Evolutionary conservation across 2,888 invertebrate species (phyloP).

Genomic region (Cheilosia vernalis): DNA sequence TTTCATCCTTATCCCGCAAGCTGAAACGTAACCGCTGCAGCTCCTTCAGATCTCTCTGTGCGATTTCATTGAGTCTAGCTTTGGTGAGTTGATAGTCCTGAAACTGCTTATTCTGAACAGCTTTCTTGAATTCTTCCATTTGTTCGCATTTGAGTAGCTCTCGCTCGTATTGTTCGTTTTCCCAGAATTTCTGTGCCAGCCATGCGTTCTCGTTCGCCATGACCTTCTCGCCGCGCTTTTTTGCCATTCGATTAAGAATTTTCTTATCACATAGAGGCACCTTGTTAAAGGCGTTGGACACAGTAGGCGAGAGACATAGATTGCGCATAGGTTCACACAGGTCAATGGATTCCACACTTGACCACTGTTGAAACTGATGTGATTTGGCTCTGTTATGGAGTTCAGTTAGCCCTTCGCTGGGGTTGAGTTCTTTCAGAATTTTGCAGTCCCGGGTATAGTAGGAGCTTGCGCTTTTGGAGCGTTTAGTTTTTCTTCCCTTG

Average conservation of each 20-base stretch:
- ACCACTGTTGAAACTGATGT: constrained; percentile 49
- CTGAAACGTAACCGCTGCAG: constrained; percentile 79
- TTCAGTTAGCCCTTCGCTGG: constrained; percentile 32
- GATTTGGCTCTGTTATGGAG: constrained; percentile 49
- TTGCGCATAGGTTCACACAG: constrained; percentile 82
- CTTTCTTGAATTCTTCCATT: constrained; percentile 81
- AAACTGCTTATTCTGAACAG: constrained; percentile 81
- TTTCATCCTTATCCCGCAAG: constrained; percentile 80
- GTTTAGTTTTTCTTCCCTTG: constrained; percentile 67
- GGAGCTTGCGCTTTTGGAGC: constrained; percentile 80
- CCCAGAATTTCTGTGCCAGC: constrained; percentile 83
- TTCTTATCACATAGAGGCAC: constrained; percentile 82
- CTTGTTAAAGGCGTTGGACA: constrained; percentile 80
- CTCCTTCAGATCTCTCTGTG: constrained; percentile 80
- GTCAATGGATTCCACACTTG: constrained; percentile 70
- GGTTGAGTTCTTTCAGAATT: constrained; percentile 78
- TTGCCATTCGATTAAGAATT: constrained; percentile 83
- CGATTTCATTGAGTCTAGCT: constrained; percentile 80
- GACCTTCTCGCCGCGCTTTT: constrained; percentile 80
- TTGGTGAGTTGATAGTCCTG: constrained; percentile 81
- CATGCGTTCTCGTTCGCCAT: constrained; percentile 81
- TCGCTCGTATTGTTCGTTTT: constrained; percentile 82
- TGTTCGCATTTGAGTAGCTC: constrained; percentile 82
- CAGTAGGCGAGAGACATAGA: constrained; percentile 80
- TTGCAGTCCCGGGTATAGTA: constrained; percentile 79